Evolutionary conservation across 2,797 vertebrate species (phyloP), one percentile per base, ranked within the genome.

Genomic region (Perodicticus potto): DNA sequence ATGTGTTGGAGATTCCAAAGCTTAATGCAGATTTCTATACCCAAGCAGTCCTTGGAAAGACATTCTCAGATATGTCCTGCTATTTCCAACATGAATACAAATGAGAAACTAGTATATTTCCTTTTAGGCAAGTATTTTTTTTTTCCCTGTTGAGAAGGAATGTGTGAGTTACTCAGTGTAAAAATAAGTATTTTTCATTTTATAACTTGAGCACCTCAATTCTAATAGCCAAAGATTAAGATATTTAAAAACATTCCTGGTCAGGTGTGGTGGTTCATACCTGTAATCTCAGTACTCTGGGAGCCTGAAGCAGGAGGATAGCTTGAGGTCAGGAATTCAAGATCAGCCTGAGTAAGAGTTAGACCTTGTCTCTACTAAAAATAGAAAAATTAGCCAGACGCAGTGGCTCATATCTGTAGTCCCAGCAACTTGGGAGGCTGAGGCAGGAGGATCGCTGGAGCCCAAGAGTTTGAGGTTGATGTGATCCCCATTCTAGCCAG

Each of bases 91-190:
- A 55, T 90, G 49, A 65, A 82, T 69, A 89, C 40, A 93, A 89
- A 73, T 73, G 40, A 91, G 80, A 16, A 86, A 72, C 12, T 83
- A 69, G 63, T 34, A 12, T 37, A 65, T 61, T 78, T 27, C 29
- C 53, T 92, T 94, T 94, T 73, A 85, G 61, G 82, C 25, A 88
- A 73, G 4, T 59, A n/a, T 29, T 57, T 93, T 67, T 86, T 73
- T 90, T 86, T 65, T 88, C 65, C n/a, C 57, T 20, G 9, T 83
- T 89, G n/a, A 92, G 77, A 96, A 95, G 74, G 55, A 89, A 82
- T 76, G 9, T 95, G 78, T 95, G 55, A 70, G 34, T 87, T 92
- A 78, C 49, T 89, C 13, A 49, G 25, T 70, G 40, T 61, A 63
- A 87, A 91, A 93, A 82, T 43, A 73, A 37, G 57, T 86, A 69